Evolutionary conservation across 2,797 vertebrate species (phyloP), one percentile per base, ranked within the genome.

Genomic region (Tadarida brasiliensis): DNA sequence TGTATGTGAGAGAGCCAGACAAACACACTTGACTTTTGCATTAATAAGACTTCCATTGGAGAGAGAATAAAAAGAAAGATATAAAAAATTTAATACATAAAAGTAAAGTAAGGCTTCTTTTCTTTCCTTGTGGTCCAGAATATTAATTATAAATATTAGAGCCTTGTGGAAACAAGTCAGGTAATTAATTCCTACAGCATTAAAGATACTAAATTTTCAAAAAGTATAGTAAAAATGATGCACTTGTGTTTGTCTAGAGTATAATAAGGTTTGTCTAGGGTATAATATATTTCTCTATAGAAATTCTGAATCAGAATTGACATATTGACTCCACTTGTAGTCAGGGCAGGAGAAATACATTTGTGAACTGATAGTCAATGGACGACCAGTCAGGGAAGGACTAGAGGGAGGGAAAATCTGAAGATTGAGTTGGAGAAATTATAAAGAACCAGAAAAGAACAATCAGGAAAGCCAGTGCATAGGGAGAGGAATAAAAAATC

Each of bases 71-170:
- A 93, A 65, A 47, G 14, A 11, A 49, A 76, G 11, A 51, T 33
- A 56, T 30, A 68, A 1, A 81, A 80, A 84, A 71, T 91, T 78
- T 83, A 82, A 88, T 39, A 70, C 0, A 19, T 56, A 89, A 91
- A 76, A n/a, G 26, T 76, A 77, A 94, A 88, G 16, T 84, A 77
- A 86, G 51, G 16, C 9, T 84, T 76, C 57, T 56, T 92, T 95
- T 73, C 5, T 86, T 30, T 90, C 16, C 35, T 5, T 83, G 22
- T 84, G 12, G 2, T 94, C 28, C 44, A 85, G 20, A 91, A 85
- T 1, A n/a, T 67, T 74, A 81, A 84, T 73, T 35, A 74, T 54
- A 93, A 71, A 73, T 89, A 81, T 39, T 61, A 94, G 54, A 76
- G 1, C 0, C 67, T 92, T 68, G 20, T 92, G 26, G 28, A 73